Evolutionary conservation across 1,140 invertebrate species (phyloP), one percentile per base, ranked within the genome.

Genomic region (Antheraea mylitta): DNA sequence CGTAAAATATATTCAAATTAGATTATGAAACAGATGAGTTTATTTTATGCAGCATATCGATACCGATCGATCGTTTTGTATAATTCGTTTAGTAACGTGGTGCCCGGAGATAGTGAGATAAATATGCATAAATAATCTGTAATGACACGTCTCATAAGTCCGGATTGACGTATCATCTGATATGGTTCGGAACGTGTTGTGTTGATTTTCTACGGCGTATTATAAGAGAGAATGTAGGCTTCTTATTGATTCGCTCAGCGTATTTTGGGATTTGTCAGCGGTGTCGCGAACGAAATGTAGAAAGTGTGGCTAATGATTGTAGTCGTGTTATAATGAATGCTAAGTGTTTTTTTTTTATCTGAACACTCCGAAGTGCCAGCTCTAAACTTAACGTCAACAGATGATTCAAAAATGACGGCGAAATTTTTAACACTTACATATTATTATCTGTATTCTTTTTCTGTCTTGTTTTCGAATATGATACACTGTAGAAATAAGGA

Each of bases 101-200:
- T 45, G 62, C 45, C 30, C 30, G 65, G 59, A 64, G 22, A 66
- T 72, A 72, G 66, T 42, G 58, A 72, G 36, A 48, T 70, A 69
- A 73, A 69, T 73, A 70, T 73, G 68, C 72, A 73, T 73, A 73
- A 65, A 71, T 69, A 72, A 69, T 74, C 30, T 62, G 64, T 72
- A 72, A 68, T 68, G 59, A 36, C 70, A 19, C 22, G 66, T 65
- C 63, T 19, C 60, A 36, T 18, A 67, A 68, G 67, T 66, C 58
- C 53, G 18, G 75, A 72, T 70, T 72, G 75, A 74, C 75, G 70
- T 58, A 30, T 45, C 45, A 76, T 76, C 71, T 63, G 75, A 74
- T 77, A 72, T 18, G 22, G 36, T n/a, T n/a, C 63, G 48, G 30
- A 66, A 72, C 63, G 69, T 67, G 70, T 69, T 72, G 58, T 70